These are phyloP conservation scores for Catharus fuscescens DNA, from an alignment of 2,113 vertebrate genomes.

Conservation along the genomic window DNA sequence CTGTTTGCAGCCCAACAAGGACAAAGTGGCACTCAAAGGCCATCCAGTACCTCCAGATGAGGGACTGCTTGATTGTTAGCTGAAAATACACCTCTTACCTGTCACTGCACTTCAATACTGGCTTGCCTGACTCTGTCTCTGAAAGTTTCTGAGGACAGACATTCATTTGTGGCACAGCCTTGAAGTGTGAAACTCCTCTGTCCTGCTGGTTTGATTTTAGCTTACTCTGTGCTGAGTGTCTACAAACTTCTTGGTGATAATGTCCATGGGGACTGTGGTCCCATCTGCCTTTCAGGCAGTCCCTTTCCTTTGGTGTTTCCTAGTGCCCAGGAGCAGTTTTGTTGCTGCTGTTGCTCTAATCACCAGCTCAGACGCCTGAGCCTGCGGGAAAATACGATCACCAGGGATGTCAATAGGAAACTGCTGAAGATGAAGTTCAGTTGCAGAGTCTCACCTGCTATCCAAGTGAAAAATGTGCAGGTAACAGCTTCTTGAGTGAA, in stretches of 20 bases:
- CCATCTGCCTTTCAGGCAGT: not conserved
- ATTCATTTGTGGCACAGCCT: not conserved
- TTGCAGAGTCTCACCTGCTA: not conserved
- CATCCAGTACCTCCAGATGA: not conserved
- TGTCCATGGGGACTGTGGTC: not conserved
- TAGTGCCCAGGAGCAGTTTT: not conserved
- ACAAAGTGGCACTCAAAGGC: slow-evolving; percentile 11
- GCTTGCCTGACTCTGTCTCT: not conserved
- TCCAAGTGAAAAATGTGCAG: not conserved
- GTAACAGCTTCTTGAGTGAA: not conserved
- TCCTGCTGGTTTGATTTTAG: not conserved
- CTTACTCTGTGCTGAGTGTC: not conserved
- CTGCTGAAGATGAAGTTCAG: not conserved
- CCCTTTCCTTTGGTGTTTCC: not conserved
- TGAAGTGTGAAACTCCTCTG: not conserved
- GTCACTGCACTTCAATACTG: not conserved
- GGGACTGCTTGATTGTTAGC: not conserved
- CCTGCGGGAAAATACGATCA: not conserved
- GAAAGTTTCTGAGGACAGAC: not conserved
- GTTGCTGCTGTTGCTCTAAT: not conserved
- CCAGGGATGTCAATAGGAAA: not conserved
- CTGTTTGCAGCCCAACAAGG: not conserved
- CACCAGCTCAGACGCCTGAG: not conserved
- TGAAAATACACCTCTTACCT: not conserved
- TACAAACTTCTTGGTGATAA: not conserved